phyloP scores from a whole-genome alignment of 2,797 vertebrate species.

The Sebastes minor region DNA sequence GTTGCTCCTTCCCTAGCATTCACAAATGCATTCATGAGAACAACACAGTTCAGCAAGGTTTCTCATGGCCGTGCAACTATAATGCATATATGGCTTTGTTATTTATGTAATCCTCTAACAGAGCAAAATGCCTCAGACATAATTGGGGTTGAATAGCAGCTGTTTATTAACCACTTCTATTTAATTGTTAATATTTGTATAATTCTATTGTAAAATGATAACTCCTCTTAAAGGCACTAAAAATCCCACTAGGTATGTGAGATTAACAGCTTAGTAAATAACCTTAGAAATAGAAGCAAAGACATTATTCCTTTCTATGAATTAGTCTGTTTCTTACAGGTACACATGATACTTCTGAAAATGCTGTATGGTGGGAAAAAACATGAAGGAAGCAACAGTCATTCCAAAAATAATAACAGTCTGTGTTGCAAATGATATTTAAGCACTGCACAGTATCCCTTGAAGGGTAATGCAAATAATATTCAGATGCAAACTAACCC shows the following conservation, averaged over 20 bases:
- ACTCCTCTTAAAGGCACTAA: background rate
- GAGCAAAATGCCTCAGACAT: conserved; percentile 2
- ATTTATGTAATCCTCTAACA: conserved; percentile 37
- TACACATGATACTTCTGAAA: background rate
- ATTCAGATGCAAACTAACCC: conserved; percentile 41
- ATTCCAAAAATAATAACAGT: background rate
- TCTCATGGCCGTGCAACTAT: conserved; percentile 16
- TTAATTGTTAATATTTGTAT: conserved; percentile 9
- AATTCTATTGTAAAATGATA: conserved; percentile 15
- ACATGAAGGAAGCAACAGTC: background rate
- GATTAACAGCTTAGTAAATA: conserved; percentile 12
- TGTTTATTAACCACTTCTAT: conserved; percentile 29
- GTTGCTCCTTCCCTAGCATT: background rate
- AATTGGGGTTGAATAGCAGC: conserved; percentile 33
- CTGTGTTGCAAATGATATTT: conserved; percentile 13
- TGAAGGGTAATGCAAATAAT: conserved; percentile 43
- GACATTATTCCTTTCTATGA: background rate
- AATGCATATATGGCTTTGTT: conserved; percentile 34
- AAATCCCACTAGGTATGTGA: background rate
- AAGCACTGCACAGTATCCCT: background rate
- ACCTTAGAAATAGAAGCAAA: background rate
- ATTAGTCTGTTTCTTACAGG: background rate
- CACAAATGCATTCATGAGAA: background rate
- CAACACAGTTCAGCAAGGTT: background rate
- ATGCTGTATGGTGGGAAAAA: background rate